phyloP scores from a whole-genome alignment of 2,113 vertebrate species.

The Blennius ocellaris region DNA sequence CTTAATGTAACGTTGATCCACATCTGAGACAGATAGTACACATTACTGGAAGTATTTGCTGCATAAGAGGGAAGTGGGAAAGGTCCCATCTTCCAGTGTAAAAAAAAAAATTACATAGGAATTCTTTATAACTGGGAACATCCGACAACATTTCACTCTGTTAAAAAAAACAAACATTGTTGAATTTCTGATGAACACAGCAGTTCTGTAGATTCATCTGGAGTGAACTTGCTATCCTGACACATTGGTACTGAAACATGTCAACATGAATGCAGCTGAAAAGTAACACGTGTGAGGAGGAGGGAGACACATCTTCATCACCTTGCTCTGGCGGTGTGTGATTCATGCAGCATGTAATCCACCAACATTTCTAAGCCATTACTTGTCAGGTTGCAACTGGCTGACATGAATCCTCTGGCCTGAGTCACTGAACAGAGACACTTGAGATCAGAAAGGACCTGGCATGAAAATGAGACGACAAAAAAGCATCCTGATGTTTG shows the following conservation, averaged over 20 bases:
- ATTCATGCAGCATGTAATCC: slow-evolving; percentile 38
- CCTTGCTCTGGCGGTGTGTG: slow-evolving; percentile 21
- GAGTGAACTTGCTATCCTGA: too few species aligned
- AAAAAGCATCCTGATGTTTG: slow-evolving; percentile 28
- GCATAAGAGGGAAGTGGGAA: too few species aligned
- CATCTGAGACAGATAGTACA: neutral
- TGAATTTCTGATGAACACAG: too few species aligned
- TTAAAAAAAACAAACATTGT: too few species aligned
- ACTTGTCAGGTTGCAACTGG: slow-evolving; percentile 43
- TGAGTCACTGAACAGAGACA: slow-evolving; percentile 45
- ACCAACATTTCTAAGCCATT: slow-evolving; percentile 46
- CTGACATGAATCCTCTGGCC: slow-evolving; percentile 20
- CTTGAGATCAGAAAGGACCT: slow-evolving; percentile 9
- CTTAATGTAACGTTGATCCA: neutral
- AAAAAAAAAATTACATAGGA: too few species aligned
- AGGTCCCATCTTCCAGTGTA: too few species aligned
- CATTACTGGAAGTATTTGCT: neutral
- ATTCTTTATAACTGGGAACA: too few species aligned
- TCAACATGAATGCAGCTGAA: neutral
- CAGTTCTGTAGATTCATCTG: too few species aligned
- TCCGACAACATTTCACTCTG: too few species aligned
- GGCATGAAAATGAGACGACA: neutral
- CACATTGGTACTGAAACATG: too few species aligned
- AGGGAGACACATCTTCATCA: slow-evolving; percentile 10
- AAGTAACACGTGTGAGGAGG: neutral